These are phyloP conservation scores for Alligator sinensis DNA, from an alignment of 2,113 vertebrate genomes.

Conservation along the genomic window DNA sequence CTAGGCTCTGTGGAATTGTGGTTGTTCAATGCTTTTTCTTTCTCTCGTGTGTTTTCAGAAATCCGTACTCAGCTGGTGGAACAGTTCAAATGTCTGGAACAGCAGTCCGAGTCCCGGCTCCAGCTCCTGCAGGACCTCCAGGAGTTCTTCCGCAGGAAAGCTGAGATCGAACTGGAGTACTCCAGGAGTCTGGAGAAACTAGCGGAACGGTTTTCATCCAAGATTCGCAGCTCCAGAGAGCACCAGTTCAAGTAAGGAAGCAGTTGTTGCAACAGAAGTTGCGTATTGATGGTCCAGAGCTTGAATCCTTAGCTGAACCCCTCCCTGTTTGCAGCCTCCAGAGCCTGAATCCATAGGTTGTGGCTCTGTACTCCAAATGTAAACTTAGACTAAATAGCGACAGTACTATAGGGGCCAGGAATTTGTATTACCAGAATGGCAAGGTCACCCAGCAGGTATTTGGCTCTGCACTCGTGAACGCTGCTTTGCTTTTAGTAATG, in stretches of 20 bases:
- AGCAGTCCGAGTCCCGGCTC: constrained; percentile 96
- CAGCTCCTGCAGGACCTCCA: constrained; percentile 98
- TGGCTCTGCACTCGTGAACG: neutral
- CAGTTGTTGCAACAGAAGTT: accelerated
- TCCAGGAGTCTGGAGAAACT: constrained; percentile 97
- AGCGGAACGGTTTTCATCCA: constrained; percentile 96
- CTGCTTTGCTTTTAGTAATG: neutral
- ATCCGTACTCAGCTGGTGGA: constrained; percentile 98
- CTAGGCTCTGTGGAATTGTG: neutral
- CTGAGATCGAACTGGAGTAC: constrained; percentile 96
- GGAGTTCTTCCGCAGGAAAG: constrained; percentile 98
- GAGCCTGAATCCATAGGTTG: neutral
- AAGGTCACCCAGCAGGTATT: neutral
- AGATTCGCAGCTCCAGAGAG: constrained; percentile 95
- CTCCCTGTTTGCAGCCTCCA: neutral
- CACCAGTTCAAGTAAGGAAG: constrained; percentile 95
- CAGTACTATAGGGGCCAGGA: accelerated
- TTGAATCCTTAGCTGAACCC: neutral
- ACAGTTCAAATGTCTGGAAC: constrained; percentile 99
- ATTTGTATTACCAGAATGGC: accelerated
- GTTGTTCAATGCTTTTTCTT: neutral
- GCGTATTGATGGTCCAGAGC: accelerated
- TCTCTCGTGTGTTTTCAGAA: constrained; percentile 78
- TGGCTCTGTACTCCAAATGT: accelerated
- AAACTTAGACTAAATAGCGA: accelerated